Evolutionary conservation across 2,113 vertebrate genomes (phyloP).

Genomic region (Ancistrus triradiatus): DNA sequence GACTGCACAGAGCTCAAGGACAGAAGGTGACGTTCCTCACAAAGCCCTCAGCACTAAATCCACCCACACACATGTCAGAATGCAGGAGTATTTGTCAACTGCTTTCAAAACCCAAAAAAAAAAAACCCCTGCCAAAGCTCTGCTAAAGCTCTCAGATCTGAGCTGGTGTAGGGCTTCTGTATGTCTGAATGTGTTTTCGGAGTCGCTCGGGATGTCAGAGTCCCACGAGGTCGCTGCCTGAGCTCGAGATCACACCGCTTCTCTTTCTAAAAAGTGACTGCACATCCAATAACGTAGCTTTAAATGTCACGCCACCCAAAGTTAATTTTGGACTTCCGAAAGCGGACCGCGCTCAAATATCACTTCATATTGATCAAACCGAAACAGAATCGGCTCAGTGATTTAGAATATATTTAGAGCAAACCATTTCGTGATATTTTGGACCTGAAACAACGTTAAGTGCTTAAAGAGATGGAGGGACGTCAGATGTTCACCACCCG

Average conservation of each 20-base stretch:
- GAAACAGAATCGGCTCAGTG: not conserved
- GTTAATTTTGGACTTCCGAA: not conserved
- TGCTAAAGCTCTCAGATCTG: not conserved
- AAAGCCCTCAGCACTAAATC: not conserved
- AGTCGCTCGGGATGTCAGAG: not conserved
- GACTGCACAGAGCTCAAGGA: conserved; percentile 7
- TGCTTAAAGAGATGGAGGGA: too few species aligned
- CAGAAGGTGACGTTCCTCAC: conserved; percentile 1
- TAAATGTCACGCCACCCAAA: conserved; percentile 11
- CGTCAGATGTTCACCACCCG: too few species aligned
- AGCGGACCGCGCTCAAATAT: not conserved
- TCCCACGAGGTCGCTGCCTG: conserved; percentile 2
- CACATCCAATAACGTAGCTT: conserved; percentile 1
- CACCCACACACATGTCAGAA: conserved; percentile 12
- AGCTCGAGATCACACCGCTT: not conserved
- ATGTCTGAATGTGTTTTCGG: not conserved
- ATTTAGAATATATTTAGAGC: too few species aligned
- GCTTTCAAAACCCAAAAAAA: conserved; percentile 25
- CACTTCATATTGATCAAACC: not conserved
- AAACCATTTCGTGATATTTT: too few species aligned
- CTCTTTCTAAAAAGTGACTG: not conserved
- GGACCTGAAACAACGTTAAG: too few species aligned
- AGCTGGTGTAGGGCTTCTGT: not conserved
- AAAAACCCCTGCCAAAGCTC: conserved; percentile 16
- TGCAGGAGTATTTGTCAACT: conserved; percentile 4